Conservation (phyloP, 2,113 vertebrate species). For the Zosterops borbonicus region DNA sequence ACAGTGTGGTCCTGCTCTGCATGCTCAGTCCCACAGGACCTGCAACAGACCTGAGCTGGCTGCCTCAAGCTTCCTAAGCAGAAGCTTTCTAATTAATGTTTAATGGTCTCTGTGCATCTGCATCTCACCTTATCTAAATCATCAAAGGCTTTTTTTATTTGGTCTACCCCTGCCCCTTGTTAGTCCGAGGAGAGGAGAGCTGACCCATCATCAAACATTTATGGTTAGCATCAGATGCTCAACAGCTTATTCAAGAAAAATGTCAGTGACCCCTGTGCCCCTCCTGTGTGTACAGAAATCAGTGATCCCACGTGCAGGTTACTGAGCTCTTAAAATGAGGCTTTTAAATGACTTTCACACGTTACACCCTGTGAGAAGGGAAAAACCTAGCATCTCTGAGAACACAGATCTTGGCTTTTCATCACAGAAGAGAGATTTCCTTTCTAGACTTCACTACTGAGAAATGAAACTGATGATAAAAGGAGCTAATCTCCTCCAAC, state of each 20-base stretch:
- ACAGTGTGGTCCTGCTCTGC: not conserved
- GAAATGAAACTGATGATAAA: not conserved
- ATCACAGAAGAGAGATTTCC: not conserved
- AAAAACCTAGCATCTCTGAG: not conserved
- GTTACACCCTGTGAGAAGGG: not conserved
- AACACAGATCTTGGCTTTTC: not conserved
- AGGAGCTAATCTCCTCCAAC: not conserved
- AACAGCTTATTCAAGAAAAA: not conserved
- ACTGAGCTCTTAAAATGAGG: not conserved
- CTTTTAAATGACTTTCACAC: not conserved
- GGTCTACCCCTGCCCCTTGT: not conserved
- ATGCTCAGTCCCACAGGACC: not conserved
- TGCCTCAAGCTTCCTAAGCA: not conserved
- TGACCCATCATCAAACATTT: not conserved
- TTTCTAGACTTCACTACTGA: not conserved
- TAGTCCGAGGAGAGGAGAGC: not conserved
- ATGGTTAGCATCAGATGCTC: not conserved
- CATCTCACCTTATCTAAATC: not conserved
- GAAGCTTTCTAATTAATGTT: not conserved
- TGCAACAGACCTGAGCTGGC: not conserved
- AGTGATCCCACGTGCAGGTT: not conserved
- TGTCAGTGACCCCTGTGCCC: not conserved
- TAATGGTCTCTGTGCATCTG: not conserved
- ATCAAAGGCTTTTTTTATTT: not conserved
- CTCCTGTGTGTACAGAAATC: not conserved